Evolutionary conservation across 2,888 invertebrate genomes (phyloP), one percentile per base, ranked within the genome.

Genomic region (Brenthis ino): DNA sequence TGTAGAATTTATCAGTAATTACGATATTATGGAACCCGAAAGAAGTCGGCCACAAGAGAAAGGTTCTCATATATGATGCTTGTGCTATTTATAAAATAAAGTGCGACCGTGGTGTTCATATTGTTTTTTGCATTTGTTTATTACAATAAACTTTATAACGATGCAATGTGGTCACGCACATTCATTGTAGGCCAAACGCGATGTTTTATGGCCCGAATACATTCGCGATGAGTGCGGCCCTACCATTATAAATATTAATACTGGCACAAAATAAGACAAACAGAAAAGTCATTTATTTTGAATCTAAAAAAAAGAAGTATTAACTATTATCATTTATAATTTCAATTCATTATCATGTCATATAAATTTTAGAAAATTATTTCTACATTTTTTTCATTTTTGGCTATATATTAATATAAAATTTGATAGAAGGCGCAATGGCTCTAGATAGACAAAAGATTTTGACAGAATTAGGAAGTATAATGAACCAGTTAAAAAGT

Each of bases 401-500:
- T 20, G 68, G 64, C 51, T 57, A 33, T 28, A 51, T 55, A 61
- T 58, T 68, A 71, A 72, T 69, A 71, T 67, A 24, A 37, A 65
- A 54, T 43, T 6, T 43, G 8, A 43, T 8, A 63, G 48, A 63
- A 71, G 67, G 68, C 64, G 67, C 64, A 74, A 92, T 92, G 91
- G 81, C 91, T 80, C 79, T 92, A 64, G 87, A 92, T 76, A 89
- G 82, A 75, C 89, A 92, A 76, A 86, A 80, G 77, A 90, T 93
- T 77, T 80, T 93, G 65, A 87, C 77, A 75, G 92, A 93, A 79
- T 81, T 93, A 67, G 91, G 91, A n/a, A 91, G 83, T 79, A 91
- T 93, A 51, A 83, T 93, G 76, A 90, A 86, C 78, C 90, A 92
- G 77, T 79, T 93, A 43, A 85, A 92, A 68, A 91, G 85, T 76